Evolutionary conservation across 2,888 invertebrate genomes (phyloP).

Genomic region (Laspeyria flexula): DNA sequence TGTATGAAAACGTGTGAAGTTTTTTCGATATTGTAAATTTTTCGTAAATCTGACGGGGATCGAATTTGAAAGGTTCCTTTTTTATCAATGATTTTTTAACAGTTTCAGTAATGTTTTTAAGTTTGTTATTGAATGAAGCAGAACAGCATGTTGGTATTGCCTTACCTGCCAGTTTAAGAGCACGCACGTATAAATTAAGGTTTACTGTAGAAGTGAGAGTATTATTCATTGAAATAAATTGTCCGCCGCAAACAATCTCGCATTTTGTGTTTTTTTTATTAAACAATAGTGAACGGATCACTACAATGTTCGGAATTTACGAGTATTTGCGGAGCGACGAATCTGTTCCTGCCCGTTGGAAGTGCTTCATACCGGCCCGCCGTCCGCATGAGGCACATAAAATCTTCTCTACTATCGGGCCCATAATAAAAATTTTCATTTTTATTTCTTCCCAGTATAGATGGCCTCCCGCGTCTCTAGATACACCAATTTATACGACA

Average conservation of each 20-base stretch:
- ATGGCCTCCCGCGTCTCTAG: conserved; percentile 43
- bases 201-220: no score
- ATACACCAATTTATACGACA: conserved; percentile 48
- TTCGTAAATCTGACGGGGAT: conserved; percentile 26
- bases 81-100: conserved; percentile 22
- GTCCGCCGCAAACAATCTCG: conserved; percentile 56
- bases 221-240: conserved; percentile 68
- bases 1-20: conserved; percentile 52
- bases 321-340: conserved; percentile 69
- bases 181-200: no score
- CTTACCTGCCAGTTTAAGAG: no score
- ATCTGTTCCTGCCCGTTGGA: conserved; percentile 62
- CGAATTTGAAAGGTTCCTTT: conserved; percentile 25
- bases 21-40: conserved; percentile 34
- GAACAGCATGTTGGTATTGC: no score
- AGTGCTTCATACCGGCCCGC: conserved; percentile 45
- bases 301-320: conserved; percentile 69
- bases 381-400: conserved; percentile 63
- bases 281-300: conserved; percentile 65
- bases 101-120: conserved; percentile 4
- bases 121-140: not conserved
- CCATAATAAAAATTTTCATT: conserved; percentile 65
- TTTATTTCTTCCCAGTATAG: conserved; percentile 57
- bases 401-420: conserved; percentile 62
- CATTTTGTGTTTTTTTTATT: conserved; percentile 53